Evolutionary conservation across 2,113 vertebrate species (phyloP), one percentile per base, ranked within the genome.

Genomic region (Sturnira hondurensis): DNA sequence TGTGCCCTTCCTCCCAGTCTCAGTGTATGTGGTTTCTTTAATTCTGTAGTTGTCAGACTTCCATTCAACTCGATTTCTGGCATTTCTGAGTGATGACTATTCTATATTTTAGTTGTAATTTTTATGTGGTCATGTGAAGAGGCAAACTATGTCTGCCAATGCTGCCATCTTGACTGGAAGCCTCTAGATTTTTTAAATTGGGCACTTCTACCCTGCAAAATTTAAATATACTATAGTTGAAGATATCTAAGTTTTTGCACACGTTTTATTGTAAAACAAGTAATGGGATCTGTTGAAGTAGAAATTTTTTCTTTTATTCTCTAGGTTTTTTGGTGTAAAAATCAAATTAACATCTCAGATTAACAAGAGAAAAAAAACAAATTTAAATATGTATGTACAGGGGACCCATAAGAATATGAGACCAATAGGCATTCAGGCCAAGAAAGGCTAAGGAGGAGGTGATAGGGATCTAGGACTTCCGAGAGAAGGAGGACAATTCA

Each of bases 261-360:
- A 63, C 20, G 45, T 83, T 86, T 47, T 96, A 81, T 97, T 91
- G 92, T 87, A 95, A 96, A 93, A 12, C 61, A 93, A 71, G 33
- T 63, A 96, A 95, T 89, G 13, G 68, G 71, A 68, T 63, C 38
- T 63, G 38, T 83, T 82, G 80, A 41, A 26, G 38, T 20, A 28
- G 56, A 33, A 45, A 45, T 20, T 7, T 83, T 63, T 82, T 28
- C 56, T 82, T 82, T 38, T 43, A 61, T 38, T 26, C 80, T 82
- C 9, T 63, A 61, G 80, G 80, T 82, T 63, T 16, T 43, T 82
- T 45, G 24, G 26, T 63, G 24, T 61, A 31, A 63, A 63, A 41
- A 63, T 63, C 54, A 63, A 43, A 82, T 61, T 45, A 61, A 31
- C 28, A 61, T 17, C 24, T 82, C 78, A 31, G 26, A 43, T 82